Base-by-base conservation (phyloP, 2,888 invertebrate genomes). In the Epirrhoe tristata region DNA sequence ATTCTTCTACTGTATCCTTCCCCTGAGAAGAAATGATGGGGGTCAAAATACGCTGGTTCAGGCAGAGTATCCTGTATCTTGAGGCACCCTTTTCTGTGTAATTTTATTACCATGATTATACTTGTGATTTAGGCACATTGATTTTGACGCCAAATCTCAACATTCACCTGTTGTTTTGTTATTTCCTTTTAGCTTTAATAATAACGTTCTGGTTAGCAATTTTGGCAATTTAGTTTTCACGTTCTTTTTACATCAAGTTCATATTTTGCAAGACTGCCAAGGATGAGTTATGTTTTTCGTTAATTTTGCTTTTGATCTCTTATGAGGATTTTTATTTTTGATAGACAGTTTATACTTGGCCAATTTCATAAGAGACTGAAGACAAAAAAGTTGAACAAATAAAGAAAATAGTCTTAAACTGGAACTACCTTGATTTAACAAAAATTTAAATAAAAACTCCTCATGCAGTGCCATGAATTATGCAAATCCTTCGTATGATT, bases 1-100 rank as follows among this genome's bases (percentile, higher is more conserved):
- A 68, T 59, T 58, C 56, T 70, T 60, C 59, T 54, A 58, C 51
- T 32, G 52, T 63, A 61, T 58, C 34, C 43, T 48, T 58, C 51
- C 61, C 57, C 24, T 52, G 24, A n/a, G 61, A 56, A 61, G 69
- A 72, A 65, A 51, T 70, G 63, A 70, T 61, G 71, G 66, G 66
- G 81, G 56, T 68, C 85, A 73, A 32, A 58, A 66, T 81, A 72
- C 8, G 61, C 62, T 84, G 86, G 87, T 72, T 65, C 12, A 69
- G 60, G 63, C 66, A 68, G 74, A 75, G 73, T 73, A 78, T 80
- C 73, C 75, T 80, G 75, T 79, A 78, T 77, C 78, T 74, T 72
- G 76, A 76, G 71, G 74, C 77, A 74, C 80, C 79, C 77, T 77
- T 76, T 77, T 75, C 72, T 62, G 69, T 66, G 62, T 69, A 67